Conservation (phyloP, 2,888 invertebrate species). For the Schrankia costaestrigalis region DNA sequence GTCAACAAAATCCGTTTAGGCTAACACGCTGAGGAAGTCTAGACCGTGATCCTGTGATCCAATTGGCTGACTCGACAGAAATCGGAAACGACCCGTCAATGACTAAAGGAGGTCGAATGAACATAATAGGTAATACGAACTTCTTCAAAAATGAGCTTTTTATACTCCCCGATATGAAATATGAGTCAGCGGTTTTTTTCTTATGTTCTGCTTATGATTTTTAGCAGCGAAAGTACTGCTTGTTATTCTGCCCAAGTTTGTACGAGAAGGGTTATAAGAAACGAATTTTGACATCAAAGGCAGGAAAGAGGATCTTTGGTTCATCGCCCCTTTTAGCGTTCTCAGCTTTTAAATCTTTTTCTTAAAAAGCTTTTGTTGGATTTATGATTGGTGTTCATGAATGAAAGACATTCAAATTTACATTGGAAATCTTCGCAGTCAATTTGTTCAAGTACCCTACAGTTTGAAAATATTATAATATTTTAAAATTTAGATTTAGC, state of each 20-base stretch:
- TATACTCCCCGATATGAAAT: constrained; percentile 17
- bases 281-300: constrained; percentile 6
- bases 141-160: constrained; percentile 29
- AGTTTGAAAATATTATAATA: too few relatives aligned
- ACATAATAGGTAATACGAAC: constrained; percentile 18
- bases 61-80: constrained; percentile 23
- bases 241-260: constrained; percentile 16
- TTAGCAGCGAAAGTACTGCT: constrained; percentile 13
- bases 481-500: too few relatives aligned
- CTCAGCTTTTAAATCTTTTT: too few relatives aligned
- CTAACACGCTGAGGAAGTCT: constrained; percentile 10
- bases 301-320: not conserved
- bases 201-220: constrained; percentile 17
- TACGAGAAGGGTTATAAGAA: constrained; percentile 5
- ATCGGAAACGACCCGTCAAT: constrained; percentile 20
- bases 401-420: too few relatives aligned
- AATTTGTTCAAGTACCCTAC: too few relatives aligned
- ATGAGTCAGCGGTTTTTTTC: constrained; percentile 21
- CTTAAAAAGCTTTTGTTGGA: too few relatives aligned
- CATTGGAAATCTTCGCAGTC: too few relatives aligned
- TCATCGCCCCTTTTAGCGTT: not conserved
- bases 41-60: constrained; percentile 15
- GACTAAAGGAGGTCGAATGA: constrained; percentile 23
- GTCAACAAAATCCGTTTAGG: constrained; percentile 13
- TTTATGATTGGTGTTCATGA: too few relatives aligned